A percentile compares a stretch with the other conserved stretches of the same genome.
These are phyloP conservation scores for Ormia ochracea DNA, from an alignment of 2,888 invertebrate species.

Conservation along the genomic window DNA sequence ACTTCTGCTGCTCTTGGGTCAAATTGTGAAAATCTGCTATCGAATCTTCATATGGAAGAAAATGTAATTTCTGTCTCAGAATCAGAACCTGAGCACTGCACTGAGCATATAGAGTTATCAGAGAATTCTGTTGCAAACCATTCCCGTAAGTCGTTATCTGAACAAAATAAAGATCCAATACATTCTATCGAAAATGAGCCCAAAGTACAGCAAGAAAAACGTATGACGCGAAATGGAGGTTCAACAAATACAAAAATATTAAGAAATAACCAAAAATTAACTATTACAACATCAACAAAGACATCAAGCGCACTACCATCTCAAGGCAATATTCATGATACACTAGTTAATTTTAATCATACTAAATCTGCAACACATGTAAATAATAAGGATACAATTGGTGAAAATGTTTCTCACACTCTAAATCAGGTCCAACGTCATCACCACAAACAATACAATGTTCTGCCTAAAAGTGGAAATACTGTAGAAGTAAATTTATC, in stretches of 20 bases:
- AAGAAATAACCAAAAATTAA: constrained; percentile 64
- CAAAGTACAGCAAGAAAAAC: constrained; percentile 63
- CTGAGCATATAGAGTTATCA: constrained; percentile 30
- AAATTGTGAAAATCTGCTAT: constrained; percentile 31
- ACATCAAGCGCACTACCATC: background rate
- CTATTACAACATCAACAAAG: constrained; percentile 28
- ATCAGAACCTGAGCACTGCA: constrained; percentile 59
- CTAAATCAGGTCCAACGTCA: constrained; percentile 45
- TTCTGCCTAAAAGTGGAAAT: constrained; percentile 37
- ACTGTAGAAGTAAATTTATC: constrained; percentile 39
- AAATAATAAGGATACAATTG: constrained; percentile 43
- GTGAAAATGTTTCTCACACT: constrained; percentile 30
- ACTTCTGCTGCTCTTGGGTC: constrained; percentile 26
- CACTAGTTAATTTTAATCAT: constrained; percentile 58
- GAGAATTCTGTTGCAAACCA: background rate
- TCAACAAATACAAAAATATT: constrained; percentile 62
- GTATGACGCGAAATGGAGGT: constrained; percentile 69
- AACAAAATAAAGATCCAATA: constrained; percentile 22
- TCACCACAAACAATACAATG: constrained; percentile 13
- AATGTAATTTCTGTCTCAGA: constrained; percentile 55
- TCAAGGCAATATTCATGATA: constrained; percentile 37
- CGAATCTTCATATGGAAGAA: constrained; percentile 21
- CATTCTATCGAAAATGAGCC: constrained; percentile 64
- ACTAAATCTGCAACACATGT: constrained; percentile 41
- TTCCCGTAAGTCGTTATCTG: background rate